Base-by-base conservation (phyloP, 2,888 invertebrate species). In the Phragmatobia fuliginosa region DNA sequence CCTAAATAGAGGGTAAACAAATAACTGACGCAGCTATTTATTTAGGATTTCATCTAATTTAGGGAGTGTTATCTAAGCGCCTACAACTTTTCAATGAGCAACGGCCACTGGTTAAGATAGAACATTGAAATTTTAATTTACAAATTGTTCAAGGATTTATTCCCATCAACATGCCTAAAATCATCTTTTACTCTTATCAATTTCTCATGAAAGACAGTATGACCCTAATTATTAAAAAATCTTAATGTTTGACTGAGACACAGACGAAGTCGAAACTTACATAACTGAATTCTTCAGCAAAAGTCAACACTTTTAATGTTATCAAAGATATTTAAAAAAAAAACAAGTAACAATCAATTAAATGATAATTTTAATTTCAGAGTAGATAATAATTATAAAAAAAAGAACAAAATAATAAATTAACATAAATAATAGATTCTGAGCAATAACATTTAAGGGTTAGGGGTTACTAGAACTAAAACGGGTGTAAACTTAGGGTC, bases 401-500 rank as follows among this genome's bases (percentile, higher is more conserved):
- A 70, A 68, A 75, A 69, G 21, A 10, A n/a, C n/a, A 56, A 56
- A 38, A 38, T 38, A 36, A 72, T 68, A 63, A 68, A 68, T 59
- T 63, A 45, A 14, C 52, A 32, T 32, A 58, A 68, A 69, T 82
- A 71, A 75, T 67, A 75, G 74, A 82, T 82, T 82, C 78, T 66
- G 14, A 21, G 14, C 16, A 41, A 70, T 74, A 67, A 16, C 52
- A 72, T 70, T 77, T 87, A 89, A 63, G 85, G 82, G 64, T 90
- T 91, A 14, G 90, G 86, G 18, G 87, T 90, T 8, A 94, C 87
- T 41, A 92, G 82, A 25, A 94, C 94, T 62, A 94, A 77, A 1
- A 94, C 87, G 1, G 94, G 94, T 7, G 79, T 91, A 0, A 91
- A 71, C 64, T 91, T 92, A 0, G 92, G 80, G 49, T 93, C 91